Evolutionary conservation across 2,888 invertebrate genomes (phyloP), one percentile per base, ranked within the genome.

Genomic region (Lepidocyrtoides sp.): DNA sequence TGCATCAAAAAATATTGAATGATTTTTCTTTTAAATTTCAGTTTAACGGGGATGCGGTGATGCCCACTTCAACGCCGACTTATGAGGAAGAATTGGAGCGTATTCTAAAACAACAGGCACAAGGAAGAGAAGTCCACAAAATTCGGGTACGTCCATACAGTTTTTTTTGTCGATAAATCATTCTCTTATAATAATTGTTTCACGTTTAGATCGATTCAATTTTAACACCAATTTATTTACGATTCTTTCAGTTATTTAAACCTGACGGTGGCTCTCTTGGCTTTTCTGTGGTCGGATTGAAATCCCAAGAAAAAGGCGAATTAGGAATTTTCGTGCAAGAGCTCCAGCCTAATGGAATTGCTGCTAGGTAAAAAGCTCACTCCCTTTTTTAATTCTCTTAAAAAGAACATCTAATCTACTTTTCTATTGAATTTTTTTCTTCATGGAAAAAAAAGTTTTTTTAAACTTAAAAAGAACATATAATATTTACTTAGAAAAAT

Each of bases 251-350:
- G 96, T 95, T 97, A 60, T 96, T 95, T 94, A 97, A 97, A 94
- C 96, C 96, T 0, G 97, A 97, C 95, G 96, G 95, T 92, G 96
- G 95, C 94, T 98, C 97, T 95, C 96, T 97, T 94, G 97, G 96
- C 92, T 97, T 97, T 96, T 97, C 96, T 95, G 97, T 96, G 93
- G 96, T 96, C 7, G 90, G 96, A 3, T 95, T 97, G 81, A 96
- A 96, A 89, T 96, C 96, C 93, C 96, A 96, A 94, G 96, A 96
- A 93, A 95, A 96, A 93, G 96, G 96, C n/a, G 96, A 97, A 93
- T 95, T 96, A 20, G 97, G 97, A 26, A 97, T 97, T 94, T 97
- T 96, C 95, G 96, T 97, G 12, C 96, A 97, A 95, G 96, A 97
- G 94, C 96, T 97, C 92, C 97, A 97, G 94, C 96, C 96, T 0